Conservation (phyloP, 2,113 vertebrate genomes). For the Taxidea taxus region DNA sequence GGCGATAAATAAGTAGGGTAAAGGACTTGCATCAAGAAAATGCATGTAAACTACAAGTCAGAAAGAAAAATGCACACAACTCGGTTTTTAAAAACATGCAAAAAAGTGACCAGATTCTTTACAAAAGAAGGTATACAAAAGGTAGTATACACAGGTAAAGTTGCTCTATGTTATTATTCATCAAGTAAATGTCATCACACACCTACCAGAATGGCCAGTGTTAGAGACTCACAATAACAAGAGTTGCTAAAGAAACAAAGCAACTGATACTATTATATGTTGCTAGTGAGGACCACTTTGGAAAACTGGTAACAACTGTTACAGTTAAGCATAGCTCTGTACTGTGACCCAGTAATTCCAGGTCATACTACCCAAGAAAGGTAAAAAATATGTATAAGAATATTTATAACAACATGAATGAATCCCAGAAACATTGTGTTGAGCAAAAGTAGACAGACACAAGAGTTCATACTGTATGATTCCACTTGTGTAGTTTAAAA, state of each 20-base stretch:
- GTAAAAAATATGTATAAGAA: background rate
- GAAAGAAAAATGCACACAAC: background rate
- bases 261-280: background rate
- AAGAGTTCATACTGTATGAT: background rate
- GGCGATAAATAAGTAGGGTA: background rate
- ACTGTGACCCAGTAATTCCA: background rate
- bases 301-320: background rate
- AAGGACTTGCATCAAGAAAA: background rate
- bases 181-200: background rate
- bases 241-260: background rate
- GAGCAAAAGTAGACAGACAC: background rate
- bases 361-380: background rate
- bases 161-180: background rate
- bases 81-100: background rate
- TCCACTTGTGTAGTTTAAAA: background rate
- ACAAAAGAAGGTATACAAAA: background rate
- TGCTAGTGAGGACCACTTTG: background rate
- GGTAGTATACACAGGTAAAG: background rate
- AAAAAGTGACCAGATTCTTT: background rate
- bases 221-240: background rate
- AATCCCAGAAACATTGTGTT: background rate
- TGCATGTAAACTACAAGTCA: background rate
- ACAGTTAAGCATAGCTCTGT: background rate
- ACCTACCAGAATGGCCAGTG: background rate
- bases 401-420: background rate